Conservation (phyloP, 2,888 invertebrate species). For the Steinernema hermaphroditum region DNA sequence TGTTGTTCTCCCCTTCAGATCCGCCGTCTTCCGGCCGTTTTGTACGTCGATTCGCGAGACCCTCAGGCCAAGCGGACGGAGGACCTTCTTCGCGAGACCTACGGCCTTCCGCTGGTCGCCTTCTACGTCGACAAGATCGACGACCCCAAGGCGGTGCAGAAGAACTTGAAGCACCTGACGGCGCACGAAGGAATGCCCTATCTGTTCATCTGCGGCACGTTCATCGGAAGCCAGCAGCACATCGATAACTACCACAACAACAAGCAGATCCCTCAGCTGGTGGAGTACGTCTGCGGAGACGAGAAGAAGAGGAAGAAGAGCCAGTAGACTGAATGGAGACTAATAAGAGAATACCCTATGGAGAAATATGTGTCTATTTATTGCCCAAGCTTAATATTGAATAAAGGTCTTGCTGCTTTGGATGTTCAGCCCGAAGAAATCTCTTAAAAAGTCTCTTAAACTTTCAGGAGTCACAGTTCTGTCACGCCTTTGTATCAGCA, state of each 20-base stretch:
- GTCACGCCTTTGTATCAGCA: no score
- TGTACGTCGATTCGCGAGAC: conserved; percentile 60
- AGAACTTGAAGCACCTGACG: conserved; percentile 61
- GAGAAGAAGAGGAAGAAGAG: conserved; percentile 55
- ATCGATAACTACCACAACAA: conserved; percentile 64
- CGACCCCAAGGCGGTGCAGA: conserved; percentile 54
- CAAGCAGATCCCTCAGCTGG: conserved; percentile 61
- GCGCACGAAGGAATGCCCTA: conserved; percentile 64
- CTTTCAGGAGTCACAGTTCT: no score
- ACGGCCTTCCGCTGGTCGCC: conserved; percentile 63
- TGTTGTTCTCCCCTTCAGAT: conserved; percentile 46
- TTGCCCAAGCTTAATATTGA: background rate
- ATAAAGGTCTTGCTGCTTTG: no score
- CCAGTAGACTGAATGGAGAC: background rate
- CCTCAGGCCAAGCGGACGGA: conserved; percentile 43
- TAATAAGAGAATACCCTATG: conserved; percentile 2
- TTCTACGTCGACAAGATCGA: conserved; percentile 66
- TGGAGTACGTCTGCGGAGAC: conserved; percentile 65
- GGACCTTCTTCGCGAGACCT: conserved; percentile 54
- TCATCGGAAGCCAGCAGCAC: conserved; percentile 65
- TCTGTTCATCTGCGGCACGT: conserved; percentile 65
- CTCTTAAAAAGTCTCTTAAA: no score
- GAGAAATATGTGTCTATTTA: background rate
- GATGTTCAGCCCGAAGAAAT: no score
- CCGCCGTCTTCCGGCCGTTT: conserved; percentile 63